Conservation (phyloP, 2,113 vertebrate species). For the Hypocryptadius cinnamomeus region DNA sequence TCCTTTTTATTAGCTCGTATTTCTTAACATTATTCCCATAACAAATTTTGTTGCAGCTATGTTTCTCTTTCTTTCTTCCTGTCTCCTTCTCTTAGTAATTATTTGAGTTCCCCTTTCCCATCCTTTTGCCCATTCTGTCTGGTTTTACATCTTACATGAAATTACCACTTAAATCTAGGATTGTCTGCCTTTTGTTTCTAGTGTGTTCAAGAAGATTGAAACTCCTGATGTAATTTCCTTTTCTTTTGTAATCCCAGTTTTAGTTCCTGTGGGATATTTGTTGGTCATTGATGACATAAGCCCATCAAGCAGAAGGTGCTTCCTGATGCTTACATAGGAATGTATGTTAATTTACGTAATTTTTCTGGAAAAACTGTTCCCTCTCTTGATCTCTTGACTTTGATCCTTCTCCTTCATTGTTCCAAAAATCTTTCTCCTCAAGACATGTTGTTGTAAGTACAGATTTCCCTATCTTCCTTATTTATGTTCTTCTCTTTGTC, state of each 20-base stretch:
- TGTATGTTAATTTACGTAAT: not conserved
- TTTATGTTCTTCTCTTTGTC: not conserved
- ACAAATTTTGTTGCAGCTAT: not conserved
- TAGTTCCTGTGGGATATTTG: not conserved
- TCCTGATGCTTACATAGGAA: not conserved
- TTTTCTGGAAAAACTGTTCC: not conserved
- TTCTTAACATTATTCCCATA: not conserved
- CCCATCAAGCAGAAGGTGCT: not conserved
- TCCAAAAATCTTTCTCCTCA: not conserved
- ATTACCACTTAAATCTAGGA: not conserved
- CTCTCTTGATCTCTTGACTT: not conserved
- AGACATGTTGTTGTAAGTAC: not conserved
- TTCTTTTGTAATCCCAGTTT: not conserved
- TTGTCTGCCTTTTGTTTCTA: not conserved
- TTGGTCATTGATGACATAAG: not conserved
- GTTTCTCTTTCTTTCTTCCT: not conserved
- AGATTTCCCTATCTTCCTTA: not conserved
- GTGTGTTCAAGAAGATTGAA: not conserved
- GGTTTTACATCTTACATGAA: not conserved
- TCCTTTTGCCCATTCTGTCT: not conserved
- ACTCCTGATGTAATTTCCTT: not conserved
- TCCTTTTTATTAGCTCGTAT: not conserved
- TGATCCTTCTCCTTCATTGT: not conserved
- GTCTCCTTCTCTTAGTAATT: not conserved
- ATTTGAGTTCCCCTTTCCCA: not conserved